Conservation (phyloP, 2,888 invertebrate genomes). For the Trissonchulus latispiculum region DNA sequence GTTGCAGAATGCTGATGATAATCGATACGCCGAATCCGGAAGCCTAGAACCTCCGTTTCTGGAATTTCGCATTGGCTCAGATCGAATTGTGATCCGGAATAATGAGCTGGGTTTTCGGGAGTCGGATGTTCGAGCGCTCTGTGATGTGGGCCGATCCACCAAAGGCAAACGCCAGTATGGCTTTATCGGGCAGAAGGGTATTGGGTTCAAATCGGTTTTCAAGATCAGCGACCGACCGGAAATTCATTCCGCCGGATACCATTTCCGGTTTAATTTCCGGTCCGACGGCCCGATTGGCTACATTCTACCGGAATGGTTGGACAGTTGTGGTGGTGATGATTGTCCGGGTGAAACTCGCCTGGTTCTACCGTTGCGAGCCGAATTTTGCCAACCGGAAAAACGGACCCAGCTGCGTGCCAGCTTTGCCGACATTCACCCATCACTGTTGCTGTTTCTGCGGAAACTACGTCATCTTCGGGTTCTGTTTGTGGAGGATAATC, state of each 20-base stretch:
- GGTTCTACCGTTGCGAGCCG: not conserved
- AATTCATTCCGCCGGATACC: not conserved
- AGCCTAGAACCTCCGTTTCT: not conserved
- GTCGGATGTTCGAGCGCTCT: conserved; percentile 5
- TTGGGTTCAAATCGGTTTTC: conserved; percentile 9
- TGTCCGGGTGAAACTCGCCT: not conserved
- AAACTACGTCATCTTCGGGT: not conserved
- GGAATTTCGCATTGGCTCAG: not conserved
- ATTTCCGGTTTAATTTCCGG: conserved; percentile 1
- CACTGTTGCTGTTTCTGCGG: conserved; percentile 1
- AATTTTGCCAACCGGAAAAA: not conserved
- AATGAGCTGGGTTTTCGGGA: conserved; percentile 3
- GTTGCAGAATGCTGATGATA: conserved; percentile 48
- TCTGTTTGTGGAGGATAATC: not conserved
- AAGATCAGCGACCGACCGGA: conserved; percentile 6
- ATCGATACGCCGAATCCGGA: conserved; percentile 34
- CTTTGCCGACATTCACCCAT: not conserved
- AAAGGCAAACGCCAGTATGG: conserved; percentile 12
- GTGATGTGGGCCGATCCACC: conserved; percentile 3
- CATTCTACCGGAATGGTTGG: not conserved
- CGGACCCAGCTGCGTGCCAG: not conserved
- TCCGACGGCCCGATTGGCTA: not conserved
- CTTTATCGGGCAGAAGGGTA: conserved; percentile 10
- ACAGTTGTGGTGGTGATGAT: not conserved
- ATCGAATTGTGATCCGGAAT: not conserved